Evolutionary conservation across 1,140 invertebrate species (phyloP), one percentile per base, ranked within the genome.

Genomic region (Aphidius ervi): DNA sequence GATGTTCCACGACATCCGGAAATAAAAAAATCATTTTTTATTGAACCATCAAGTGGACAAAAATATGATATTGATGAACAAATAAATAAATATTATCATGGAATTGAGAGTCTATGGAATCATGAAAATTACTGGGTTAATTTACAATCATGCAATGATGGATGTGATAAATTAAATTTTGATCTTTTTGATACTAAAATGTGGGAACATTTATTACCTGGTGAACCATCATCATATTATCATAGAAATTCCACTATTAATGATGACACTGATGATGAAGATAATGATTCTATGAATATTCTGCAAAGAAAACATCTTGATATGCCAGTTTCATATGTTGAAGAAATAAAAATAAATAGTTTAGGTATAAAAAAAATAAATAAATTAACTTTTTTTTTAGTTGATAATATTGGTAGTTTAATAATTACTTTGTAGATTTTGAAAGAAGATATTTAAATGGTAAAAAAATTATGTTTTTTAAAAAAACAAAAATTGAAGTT

Each of bases 51-150:
- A 9, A 90, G 90, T 0, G 93, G 93, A 0, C 47, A 58, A 2
- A 59, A 49, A 6, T 73, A 71, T n/a, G 31, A 43, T 0, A 52
- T 63, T 0, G 73, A 81, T 1, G 82, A 86, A 62, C 77, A 85
- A 0, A 72, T 81, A 31, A 83, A 85, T 60, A 69, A 78, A 20
- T 79, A 86, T 48, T 96, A 94, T 68, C 83, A 89, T 39, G 84
- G 88, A 0, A 80, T 96, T 7, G 93, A 97, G 66, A 88, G 87
- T 62, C 74, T 95, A 48, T 97, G 93, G 86, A 95, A 95, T 69
- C 79, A 95, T 68, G 72, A 83, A 48, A 96, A 97, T 79, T 95
- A 94, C 78, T 96, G 93, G 85, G 83, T 88, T 16, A 87, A 91
- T 76, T 81, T 89, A 80, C 85, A 91, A 75, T 78, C 80, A 37